phyloP scores from a whole-genome alignment of 2,888 invertebrate genomes.

The Melieria crassipennis region DNA sequence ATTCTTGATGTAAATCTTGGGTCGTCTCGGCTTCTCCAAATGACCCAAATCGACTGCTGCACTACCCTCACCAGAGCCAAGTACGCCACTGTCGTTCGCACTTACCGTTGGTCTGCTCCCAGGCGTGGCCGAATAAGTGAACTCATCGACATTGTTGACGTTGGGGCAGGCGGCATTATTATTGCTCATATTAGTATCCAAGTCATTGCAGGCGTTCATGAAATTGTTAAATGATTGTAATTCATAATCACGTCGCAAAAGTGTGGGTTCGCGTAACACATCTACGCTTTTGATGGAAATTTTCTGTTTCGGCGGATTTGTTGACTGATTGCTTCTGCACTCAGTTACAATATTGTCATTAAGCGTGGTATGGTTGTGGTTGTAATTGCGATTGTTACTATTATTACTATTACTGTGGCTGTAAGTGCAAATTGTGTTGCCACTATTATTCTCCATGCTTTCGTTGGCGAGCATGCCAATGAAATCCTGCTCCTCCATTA shows the following conservation, averaged over 20 bases:
- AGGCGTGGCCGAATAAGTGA: background rate
- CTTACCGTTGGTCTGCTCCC: slow-evolving; percentile 3
- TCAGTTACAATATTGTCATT: slow-evolving; percentile 5
- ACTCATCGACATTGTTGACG: background rate
- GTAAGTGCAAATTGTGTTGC: slow-evolving; percentile 1
- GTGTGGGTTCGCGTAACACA: slow-evolving; percentile 58
- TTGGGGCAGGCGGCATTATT: background rate
- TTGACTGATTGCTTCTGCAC: slow-evolving; percentile 12
- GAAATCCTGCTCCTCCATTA: slow-evolving; percentile 16
- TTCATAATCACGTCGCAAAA: slow-evolving; percentile 55
- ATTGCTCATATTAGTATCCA: slow-evolving; percentile 16
- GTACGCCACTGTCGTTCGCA: background rate
- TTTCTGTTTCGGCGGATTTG: slow-evolving; percentile 53
- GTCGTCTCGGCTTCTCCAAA: slow-evolving; percentile 54
- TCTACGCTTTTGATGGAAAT: slow-evolving; percentile 65
- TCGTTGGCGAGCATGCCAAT: slow-evolving; percentile 7
- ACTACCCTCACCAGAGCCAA: background rate
- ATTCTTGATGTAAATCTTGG: slow-evolving; percentile 65
- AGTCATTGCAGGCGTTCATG: slow-evolving; percentile 29
- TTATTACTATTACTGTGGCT: slow-evolving; percentile 19
- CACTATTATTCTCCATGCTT: background rate
- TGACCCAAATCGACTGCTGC: slow-evolving; percentile 16
- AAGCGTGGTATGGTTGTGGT: background rate
- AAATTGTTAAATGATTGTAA: slow-evolving; percentile 42
- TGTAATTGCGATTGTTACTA: slow-evolving; percentile 14